Percentiles rank a stretch among this genome's conserved stretches.
Conservation (phyloP, 2,888 invertebrate genomes). For the Drosophila seclusa region DNA sequence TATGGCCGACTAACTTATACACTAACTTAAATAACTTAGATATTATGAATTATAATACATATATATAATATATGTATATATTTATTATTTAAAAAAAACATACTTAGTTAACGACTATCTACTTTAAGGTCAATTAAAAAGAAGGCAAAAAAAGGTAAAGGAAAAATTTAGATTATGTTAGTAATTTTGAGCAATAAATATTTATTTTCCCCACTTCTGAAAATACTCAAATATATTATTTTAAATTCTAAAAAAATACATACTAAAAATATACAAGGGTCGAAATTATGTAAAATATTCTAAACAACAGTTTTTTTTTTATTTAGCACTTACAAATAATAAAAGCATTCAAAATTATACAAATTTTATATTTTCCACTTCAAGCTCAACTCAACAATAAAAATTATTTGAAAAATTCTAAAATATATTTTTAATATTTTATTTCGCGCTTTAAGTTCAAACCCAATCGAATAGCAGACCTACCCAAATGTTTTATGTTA, state of each 20-base stretch:
- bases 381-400: not conserved
- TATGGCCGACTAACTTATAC: constrained; percentile 16
- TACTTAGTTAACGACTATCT: not conserved
- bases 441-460: not conserved
- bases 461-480: not conserved
- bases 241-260: accelerated
- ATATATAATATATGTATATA: not conserved
- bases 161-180: not conserved
- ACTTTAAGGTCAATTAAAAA: not conserved
- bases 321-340: not conserved
- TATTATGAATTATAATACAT: not conserved
- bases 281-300: not conserved
- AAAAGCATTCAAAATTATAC: not conserved
- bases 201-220: not conserved
- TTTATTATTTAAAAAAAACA: not conserved
- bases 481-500: not conserved
- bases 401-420: accelerated
- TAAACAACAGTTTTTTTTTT: not conserved
- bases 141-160: no score
- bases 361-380: not conserved
- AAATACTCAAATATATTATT: not conserved
- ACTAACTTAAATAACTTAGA: constrained; percentile 1
- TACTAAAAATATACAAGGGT: not conserved
- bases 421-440: not conserved
- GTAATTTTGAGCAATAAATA: not conserved